Evolutionary conservation across 1,140 invertebrate species (phyloP).

Genomic region (Metopolophium dirhodum): DNA sequence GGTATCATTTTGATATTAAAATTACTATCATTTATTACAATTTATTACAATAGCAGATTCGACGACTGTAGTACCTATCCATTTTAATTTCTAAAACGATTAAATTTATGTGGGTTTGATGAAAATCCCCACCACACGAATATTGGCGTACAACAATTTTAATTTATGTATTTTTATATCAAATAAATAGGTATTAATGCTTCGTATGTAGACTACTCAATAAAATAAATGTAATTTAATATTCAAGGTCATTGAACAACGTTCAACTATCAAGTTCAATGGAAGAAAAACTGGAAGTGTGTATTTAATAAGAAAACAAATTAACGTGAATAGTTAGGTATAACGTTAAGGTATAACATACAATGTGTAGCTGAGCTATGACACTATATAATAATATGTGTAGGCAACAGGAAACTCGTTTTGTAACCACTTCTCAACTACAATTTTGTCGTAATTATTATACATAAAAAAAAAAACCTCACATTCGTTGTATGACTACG

Average conservation of each 20-base stretch:
- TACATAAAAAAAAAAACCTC: not conserved
- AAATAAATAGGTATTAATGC: not conserved
- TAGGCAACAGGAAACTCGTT: not conserved
- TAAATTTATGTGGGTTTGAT: not conserved
- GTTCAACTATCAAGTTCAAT: slow-evolving; percentile 22
- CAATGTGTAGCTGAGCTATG: not conserved
- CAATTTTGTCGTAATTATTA: not conserved
- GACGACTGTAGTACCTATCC: not conserved
- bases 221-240: slow-evolving; percentile 15
- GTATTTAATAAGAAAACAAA: not conserved
- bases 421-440: not conserved
- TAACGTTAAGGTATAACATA: not conserved
- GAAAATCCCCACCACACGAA: not conserved
- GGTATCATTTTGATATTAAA: not conserved
- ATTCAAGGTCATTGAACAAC: not conserved
- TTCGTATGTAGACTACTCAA: not conserved
- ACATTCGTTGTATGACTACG: not conserved
- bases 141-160: not conserved
- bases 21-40: not conserved
- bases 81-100: not conserved
- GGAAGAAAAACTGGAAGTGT: not conserved
- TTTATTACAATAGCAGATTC: not conserved
- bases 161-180: not conserved
- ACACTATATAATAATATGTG: not conserved
- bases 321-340: not conserved